These are phyloP conservation scores for Zootoca vivipara DNA, from an alignment of 2,113 vertebrate species.

Conservation along the genomic window DNA sequence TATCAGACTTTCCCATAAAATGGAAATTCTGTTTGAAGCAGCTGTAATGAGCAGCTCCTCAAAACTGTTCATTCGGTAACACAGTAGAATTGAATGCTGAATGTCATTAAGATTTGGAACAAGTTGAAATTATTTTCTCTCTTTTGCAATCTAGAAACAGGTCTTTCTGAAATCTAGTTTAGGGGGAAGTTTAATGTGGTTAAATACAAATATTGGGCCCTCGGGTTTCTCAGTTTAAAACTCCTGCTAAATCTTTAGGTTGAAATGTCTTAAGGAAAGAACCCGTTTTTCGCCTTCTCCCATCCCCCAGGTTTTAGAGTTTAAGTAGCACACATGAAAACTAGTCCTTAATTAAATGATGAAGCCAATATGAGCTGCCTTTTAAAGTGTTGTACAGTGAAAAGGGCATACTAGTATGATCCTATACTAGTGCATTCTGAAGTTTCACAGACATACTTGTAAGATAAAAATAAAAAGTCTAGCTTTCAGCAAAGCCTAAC, in stretches of 20 bases:
- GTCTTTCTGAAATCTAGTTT: neutral
- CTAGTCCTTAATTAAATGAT: neutral
- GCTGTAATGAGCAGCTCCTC: neutral
- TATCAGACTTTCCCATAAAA: neutral
- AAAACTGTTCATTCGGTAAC: neutral
- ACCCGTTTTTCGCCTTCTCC: neutral
- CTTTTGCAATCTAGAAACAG: neutral
- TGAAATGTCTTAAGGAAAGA: neutral
- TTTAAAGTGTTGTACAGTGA: neutral
- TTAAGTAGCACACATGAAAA: neutral
- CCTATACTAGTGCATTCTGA: neutral
- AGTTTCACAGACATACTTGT: neutral
- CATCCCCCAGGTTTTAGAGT: neutral
- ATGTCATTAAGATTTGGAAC: neutral
- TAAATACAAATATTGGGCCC: neutral
- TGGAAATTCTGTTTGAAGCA: neutral
- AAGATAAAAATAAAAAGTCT: neutral
- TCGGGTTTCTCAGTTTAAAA: neutral
- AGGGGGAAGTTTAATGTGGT: neutral
- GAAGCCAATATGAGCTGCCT: neutral
- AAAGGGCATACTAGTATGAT: neutral
- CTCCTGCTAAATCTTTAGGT: neutral
- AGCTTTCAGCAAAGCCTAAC: neutral
- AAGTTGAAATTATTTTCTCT: neutral
- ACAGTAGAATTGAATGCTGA: neutral